Evolutionary conservation across 2,113 vertebrate species (phyloP).

Genomic region (Agelaius tricolor): DNA sequence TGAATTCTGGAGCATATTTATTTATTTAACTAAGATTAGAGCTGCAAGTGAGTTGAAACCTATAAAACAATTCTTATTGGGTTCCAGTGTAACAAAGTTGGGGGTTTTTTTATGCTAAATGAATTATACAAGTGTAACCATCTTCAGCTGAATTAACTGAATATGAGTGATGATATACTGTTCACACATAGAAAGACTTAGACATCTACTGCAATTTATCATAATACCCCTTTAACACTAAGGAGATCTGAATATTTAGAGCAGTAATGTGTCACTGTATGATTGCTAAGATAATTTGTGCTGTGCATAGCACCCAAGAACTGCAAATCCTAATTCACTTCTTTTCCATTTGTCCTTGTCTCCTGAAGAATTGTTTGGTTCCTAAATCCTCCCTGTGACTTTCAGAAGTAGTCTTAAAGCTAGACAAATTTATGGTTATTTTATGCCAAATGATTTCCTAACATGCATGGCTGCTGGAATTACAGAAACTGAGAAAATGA

Average conservation of each 20-base stretch:
- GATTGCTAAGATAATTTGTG: background rate
- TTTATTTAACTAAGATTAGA: background rate
- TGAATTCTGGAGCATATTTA: background rate
- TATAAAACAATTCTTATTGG: background rate
- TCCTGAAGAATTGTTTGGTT: background rate
- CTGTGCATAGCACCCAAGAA: background rate
- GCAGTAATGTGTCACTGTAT: background rate
- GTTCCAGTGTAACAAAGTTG: background rate
- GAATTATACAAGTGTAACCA: background rate
- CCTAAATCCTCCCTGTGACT: slow-evolving; percentile 2
- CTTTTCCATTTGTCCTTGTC: slow-evolving; percentile 21
- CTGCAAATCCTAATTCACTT: background rate
- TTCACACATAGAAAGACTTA: background rate
- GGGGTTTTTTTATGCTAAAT: background rate
- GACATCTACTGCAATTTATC: background rate
- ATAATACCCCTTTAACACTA: background rate
- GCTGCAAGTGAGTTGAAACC: background rate
- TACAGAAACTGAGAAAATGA: background rate
- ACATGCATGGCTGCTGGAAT: background rate
- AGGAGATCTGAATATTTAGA: slow-evolving; percentile 13
- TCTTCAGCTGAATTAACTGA: background rate
- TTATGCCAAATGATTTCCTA: slow-evolving; percentile 7
- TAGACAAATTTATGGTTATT: background rate
- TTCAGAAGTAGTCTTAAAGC: slow-evolving; percentile 1
- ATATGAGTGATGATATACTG: background rate